Evolutionary conservation across 1,140 invertebrate species (phyloP), one percentile per base, ranked within the genome.

Genomic region (Papilio xuthus): DNA sequence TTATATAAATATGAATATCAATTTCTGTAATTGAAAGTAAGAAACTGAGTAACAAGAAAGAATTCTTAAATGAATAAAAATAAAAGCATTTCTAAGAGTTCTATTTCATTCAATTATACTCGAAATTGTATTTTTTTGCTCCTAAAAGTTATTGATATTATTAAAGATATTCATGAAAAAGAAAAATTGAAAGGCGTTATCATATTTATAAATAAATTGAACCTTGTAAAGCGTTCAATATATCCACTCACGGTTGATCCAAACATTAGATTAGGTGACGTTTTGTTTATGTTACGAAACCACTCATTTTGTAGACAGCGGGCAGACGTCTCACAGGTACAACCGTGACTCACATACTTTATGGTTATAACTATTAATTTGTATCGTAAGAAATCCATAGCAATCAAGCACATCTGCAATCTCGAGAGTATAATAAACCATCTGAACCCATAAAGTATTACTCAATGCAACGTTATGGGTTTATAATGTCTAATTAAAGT

Each of bases 401-500:
- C 72, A 53, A 53, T 53, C 23, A 26, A 26, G 44, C 23, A 76
- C 74, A 53, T 56, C 28, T 41, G 74, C 50, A 47, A 53, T 76
- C 53, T 76, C 53, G 56, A 76, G 47, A 60, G 72, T 74, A 60
- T 76, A 63, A 76, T 76, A 76, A 76, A 76, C 80, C 81, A 79
- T 79, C 79, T 81, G 82, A 85, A 82, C 80, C 63, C 75, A 82
- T 76, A 82, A 77, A 81, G 77, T 80, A 78, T 86, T 89, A 79
- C 83, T 82, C 83, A 85, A 83, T 82, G 81, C 81, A 87, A 79
- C 81, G 80, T 85, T 85, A 80, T 78, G 78, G 76, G 53, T 79
- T 75, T 85, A 81, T 84, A 80, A 80, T 79, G 71, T 88, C 84
- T 88, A 90, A 89, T 90, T 88, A 88, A 86, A 86, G 84, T 82